These are phyloP conservation scores for Macrosiphum euphorbiae DNA, from an alignment of 2,888 invertebrate genomes.

Conservation along the genomic window DNA sequence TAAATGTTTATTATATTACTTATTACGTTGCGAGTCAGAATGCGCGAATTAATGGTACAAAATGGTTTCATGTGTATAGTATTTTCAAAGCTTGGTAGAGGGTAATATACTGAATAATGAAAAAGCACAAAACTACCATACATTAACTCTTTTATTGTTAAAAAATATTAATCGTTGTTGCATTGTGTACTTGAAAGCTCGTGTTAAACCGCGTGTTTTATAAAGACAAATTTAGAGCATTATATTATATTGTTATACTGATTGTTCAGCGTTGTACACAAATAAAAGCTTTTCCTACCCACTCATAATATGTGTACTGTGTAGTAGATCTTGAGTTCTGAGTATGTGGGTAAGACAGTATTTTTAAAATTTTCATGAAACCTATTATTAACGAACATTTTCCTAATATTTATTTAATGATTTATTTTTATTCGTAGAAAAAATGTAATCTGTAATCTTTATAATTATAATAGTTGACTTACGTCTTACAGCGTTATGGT, in stretches of 20 bases:
- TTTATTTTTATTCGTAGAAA: background rate
- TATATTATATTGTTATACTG: constrained; percentile 7
- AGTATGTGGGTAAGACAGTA: background rate
- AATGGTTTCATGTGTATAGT: background rate
- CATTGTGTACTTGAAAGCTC: constrained; percentile 22
- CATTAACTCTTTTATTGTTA: constrained; percentile 42
- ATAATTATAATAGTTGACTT: background rate
- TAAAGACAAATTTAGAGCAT: background rate
- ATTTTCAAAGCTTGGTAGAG: constrained; percentile 37
- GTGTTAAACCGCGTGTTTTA: background rate
- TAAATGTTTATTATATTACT: background rate
- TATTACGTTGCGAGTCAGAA: background rate
- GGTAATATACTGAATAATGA: background rate
- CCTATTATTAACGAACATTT: background rate
- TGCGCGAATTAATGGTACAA: constrained; percentile 19
- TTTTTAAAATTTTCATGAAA: background rate
- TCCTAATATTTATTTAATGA: background rate
- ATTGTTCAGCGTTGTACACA: background rate
- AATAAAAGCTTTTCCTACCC: background rate
- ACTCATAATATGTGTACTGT: background rate
- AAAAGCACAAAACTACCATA: constrained; percentile 6
- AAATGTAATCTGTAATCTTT: background rate
- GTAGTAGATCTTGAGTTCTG: background rate
- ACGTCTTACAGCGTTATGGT: background rate
- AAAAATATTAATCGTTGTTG: constrained; percentile 53